Evolutionary conservation across 2,888 invertebrate species (phyloP), one percentile per base, ranked within the genome.

Genomic region (Bugulina stolonifera): DNA sequence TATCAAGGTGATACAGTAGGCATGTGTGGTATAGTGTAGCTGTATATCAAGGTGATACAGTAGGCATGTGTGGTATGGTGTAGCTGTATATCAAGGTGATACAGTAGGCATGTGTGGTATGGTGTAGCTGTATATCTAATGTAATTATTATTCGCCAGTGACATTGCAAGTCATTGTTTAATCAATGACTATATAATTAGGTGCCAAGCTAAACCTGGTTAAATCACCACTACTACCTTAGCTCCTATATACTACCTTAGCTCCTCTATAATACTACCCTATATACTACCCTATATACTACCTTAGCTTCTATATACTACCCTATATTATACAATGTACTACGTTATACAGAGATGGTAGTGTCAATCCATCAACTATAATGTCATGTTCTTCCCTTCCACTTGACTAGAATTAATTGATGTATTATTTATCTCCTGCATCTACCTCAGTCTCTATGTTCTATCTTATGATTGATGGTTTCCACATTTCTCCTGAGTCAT

Each of bases 291-390:
- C 5, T 5, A 43, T 43, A 43, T 69, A 35, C 29, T n/a, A 35
- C 29, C 22, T 52, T 52, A 52, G 14, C 54, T 22, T 69, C 23
- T 35, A 70, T 64, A 35, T 34, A 35, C 55, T 69, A 72, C 10
- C 69, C 55, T n/a, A 27, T 14, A 57, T 14, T 35, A 71, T 72
- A 22, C 55, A 54, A 54, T 58, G 58, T 29, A 35, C n/a, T 22
- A n/a, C 57, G 35, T 18, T n/a, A 32, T 14, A 73, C 3, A 55
- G 32, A n/a, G 34, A 10, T 69, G 35, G 34, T 1, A n/a, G 23
- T 69, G 0, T 71, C 54, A 64, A 58, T 71, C 5, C 10, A 43
- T 43, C 10, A 10, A 43, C 43, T n/a, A n/a, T n/a, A n/a, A n/a
- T n/a, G n/a, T n/a, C n/a, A n/a, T n/a, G n/a, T n/a, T 43, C 18